phyloP scores from a whole-genome alignment of 2,888 invertebrate genomes.

The Sarcophaga variegata region DNA sequence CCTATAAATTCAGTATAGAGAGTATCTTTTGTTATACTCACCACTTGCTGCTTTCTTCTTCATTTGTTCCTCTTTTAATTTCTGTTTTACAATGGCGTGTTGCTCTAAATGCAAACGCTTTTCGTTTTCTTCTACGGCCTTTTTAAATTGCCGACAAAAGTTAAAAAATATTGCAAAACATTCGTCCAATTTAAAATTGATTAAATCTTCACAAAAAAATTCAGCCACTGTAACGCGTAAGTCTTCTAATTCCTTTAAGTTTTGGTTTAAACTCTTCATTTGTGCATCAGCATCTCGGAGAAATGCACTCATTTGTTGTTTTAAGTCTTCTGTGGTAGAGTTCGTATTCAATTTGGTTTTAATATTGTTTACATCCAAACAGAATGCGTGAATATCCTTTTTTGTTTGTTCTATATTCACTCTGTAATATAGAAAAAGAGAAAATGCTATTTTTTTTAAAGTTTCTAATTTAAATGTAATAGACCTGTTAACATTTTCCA shows the following conservation, averaged over 20 bases:
- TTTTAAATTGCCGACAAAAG: constrained; percentile 93
- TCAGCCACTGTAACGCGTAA: constrained; percentile 91
- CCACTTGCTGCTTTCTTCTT: constrained; percentile 85
- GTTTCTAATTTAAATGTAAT: not conserved
- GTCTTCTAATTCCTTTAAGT: constrained; percentile 92
- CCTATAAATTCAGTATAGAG: too few relatives aligned
- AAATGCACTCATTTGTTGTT: constrained; percentile 93
- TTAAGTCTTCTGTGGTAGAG: constrained; percentile 91
- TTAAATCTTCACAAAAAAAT: constrained; percentile 96
- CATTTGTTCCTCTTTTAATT: constrained; percentile 87
- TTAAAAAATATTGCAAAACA: constrained; percentile 94
- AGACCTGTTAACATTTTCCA: constrained; percentile 97
- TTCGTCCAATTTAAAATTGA: constrained; percentile 95
- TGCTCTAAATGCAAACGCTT: constrained; percentile 91
- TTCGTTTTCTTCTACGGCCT: constrained; percentile 92
- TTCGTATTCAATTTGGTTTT: constrained; percentile 90
- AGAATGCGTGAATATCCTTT: constrained; percentile 92
- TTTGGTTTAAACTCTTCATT: constrained; percentile 87
- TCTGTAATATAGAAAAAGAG: constrained; percentile 81
- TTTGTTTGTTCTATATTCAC: constrained; percentile 94
- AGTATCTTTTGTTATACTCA: constrained; percentile 76
- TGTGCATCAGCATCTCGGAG: constrained; percentile 88
- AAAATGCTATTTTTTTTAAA: not conserved
- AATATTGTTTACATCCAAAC: constrained; percentile 89
- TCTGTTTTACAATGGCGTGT: constrained; percentile 89